These are phyloP conservation scores for Syrrhaptes paradoxus DNA, from an alignment of 2,113 vertebrate species.

Conservation along the genomic window DNA sequence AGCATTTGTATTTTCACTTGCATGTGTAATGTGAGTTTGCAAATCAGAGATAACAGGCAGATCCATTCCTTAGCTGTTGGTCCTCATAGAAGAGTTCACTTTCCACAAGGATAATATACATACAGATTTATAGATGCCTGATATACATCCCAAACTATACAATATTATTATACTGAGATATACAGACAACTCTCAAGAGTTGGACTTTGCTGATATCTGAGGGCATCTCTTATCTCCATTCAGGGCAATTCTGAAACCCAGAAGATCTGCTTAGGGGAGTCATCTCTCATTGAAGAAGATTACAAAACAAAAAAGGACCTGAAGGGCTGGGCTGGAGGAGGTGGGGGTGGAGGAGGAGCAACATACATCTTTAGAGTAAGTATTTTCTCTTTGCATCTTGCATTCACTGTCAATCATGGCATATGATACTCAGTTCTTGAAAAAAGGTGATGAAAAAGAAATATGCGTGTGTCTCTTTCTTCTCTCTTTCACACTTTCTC, in stretches of 20 bases:
- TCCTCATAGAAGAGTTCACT: neutral
- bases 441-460: neutral
- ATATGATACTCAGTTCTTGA: neutral
- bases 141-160: neutral
- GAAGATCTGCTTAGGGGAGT: constrained; percentile 88
- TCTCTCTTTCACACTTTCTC: no score
- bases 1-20: neutral
- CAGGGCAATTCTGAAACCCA: constrained; percentile 82
- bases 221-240: neutral
- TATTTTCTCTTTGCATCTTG: neutral
- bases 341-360: constrained; percentile 89
- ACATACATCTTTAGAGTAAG: constrained; percentile 86
- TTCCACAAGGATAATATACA: neutral
- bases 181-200: neutral
- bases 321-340: constrained; percentile 85
- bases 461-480: neutral
- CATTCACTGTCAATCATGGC: neutral
- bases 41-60: neutral
- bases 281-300: constrained; percentile 84
- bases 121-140: neutral
- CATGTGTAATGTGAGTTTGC: neutral
- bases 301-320: constrained; percentile 51
- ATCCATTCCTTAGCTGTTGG: neutral
- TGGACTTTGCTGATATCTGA: neutral
- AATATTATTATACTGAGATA: neutral